phyloP scores from a whole-genome alignment of 2,113 vertebrate genomes.

The Bufo gargarizans region DNA sequence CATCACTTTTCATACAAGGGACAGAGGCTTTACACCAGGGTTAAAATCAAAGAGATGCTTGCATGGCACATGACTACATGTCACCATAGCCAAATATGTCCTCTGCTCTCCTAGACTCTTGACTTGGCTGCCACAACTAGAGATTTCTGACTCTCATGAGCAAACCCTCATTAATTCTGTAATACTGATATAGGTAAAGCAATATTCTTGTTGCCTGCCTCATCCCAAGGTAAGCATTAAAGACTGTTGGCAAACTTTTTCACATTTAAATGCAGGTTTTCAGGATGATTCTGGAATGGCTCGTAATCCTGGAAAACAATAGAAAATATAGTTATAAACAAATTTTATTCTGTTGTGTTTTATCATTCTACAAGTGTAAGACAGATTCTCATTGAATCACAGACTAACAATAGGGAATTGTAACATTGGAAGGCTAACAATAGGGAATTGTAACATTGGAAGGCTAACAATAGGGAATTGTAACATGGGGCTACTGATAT shows the following conservation, averaged over 20 bases:
- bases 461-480: no score
- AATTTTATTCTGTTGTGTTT: neutral
- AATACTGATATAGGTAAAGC: neutral
- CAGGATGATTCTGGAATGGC: neutral
- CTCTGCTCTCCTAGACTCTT: neutral
- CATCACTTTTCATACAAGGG: neutral
- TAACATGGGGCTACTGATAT: no score
- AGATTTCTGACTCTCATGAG: neutral
- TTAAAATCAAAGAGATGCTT: neutral
- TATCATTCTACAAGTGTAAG: neutral
- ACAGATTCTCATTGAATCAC: neutral
- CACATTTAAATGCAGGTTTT: neutral
- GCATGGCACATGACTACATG: neutral
- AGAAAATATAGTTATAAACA: neutral
- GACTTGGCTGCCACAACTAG: neutral
- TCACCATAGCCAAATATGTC: neutral
- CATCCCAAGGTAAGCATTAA: neutral
- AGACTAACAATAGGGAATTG: no score
- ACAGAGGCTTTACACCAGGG: neutral
- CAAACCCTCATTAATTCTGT: neutral
- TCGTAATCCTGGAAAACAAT: neutral
- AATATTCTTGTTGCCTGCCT: neutral
- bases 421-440: no score
- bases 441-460: no score
- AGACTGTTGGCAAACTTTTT: neutral